phyloP scores from a whole-genome alignment of 2,797 vertebrate genomes.

The Leuciscus waleckii region DNA sequence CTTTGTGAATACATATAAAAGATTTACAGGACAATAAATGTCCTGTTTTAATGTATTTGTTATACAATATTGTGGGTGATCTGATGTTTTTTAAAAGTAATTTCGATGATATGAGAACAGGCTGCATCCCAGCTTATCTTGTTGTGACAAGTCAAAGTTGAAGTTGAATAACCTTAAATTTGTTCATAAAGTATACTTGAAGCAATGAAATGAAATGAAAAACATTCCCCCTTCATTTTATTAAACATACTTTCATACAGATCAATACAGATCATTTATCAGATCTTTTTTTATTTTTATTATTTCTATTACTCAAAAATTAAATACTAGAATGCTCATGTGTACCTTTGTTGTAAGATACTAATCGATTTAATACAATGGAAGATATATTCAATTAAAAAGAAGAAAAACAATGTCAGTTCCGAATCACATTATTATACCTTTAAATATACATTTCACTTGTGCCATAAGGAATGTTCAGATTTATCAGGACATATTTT shows the following conservation, averaged over 20 bases:
- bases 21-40: not conserved
- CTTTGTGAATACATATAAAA: not conserved
- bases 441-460: not conserved
- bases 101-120: not conserved
- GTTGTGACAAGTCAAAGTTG: not conserved
- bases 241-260: not conserved
- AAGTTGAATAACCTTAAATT: not conserved
- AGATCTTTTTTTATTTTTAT: not conserved
- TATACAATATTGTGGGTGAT: not conserved
- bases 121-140: not conserved
- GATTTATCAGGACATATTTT: not conserved
- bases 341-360: not conserved
- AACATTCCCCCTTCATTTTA: conserved; percentile 13
- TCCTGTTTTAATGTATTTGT: not conserved
- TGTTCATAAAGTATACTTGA: not conserved
- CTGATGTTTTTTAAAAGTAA: not conserved
- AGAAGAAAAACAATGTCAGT: not conserved
- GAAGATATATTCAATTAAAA: not conserved
- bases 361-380: not conserved
- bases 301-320: not conserved
- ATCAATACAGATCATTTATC: not conserved
- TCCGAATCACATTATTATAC: not conserved
- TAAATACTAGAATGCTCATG: conserved; percentile 2
- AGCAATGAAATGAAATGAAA: not conserved
- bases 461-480: conserved; percentile 12